These are phyloP conservation scores for Pollenia labialis DNA, from an alignment of 2,888 invertebrate genomes.

Conservation along the genomic window DNA sequence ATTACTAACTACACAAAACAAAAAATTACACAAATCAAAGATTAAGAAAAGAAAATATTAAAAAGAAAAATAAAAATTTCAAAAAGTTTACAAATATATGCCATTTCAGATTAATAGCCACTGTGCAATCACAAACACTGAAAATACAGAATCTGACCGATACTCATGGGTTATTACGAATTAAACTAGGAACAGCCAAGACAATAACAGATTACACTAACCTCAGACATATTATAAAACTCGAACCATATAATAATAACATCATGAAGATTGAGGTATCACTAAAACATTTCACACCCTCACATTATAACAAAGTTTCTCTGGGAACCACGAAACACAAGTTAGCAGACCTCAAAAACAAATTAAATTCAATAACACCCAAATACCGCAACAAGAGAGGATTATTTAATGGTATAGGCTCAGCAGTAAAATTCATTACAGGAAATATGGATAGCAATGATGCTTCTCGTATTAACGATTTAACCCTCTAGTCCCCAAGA, in stretches of 20 bases:
- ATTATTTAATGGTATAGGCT: conserved; percentile 18
- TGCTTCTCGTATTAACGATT: conserved; percentile 4
- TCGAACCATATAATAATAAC: conserved; percentile 10
- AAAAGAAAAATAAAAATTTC: background rate
- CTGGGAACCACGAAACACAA: background rate
- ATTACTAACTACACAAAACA: conserved; percentile 17
- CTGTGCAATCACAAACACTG: background rate
- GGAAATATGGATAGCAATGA: conserved; percentile 17
- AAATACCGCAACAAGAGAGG: background rate
- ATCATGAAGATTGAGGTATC: conserved; percentile 21
- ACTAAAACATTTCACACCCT: background rate
- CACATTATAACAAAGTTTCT: background rate
- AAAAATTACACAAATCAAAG: conserved; percentile 9
- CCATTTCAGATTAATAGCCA: conserved; percentile 2
- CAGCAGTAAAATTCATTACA: conserved; percentile 7
- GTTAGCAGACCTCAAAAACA: background rate
- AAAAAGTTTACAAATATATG: background rate
- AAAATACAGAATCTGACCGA: background rate
- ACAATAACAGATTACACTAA: conserved; percentile 23
- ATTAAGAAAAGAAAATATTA: background rate
- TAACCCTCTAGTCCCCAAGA: too few species aligned
- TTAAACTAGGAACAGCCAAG: conserved; percentile 29
- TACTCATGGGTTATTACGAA: conserved; percentile 16
- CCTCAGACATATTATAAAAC: conserved; percentile 22
- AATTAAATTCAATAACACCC: conserved; percentile 11